Conservation (phyloP, 2,888 invertebrate genomes). For the Arrhopalites spinosus region DNA sequence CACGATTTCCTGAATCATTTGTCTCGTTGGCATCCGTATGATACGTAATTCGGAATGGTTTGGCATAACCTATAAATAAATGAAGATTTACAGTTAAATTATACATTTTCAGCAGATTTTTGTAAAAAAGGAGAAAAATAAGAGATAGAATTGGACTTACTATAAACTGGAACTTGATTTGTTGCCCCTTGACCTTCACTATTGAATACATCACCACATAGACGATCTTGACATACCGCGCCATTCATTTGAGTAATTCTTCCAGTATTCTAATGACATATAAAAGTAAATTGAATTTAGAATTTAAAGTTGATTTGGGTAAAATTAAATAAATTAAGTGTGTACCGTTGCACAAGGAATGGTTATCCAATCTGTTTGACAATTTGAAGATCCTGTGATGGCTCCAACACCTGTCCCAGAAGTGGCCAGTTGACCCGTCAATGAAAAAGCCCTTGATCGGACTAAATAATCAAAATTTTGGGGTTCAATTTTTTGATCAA, state of each 20-base stretch:
- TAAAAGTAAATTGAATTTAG: too few relatives aligned
- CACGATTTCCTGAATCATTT: slow-evolving; percentile 71
- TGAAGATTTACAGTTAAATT: not conserved
- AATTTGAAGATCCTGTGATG: slow-evolving; percentile 66
- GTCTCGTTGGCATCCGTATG: slow-evolving; percentile 80
- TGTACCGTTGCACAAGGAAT: slow-evolving; percentile 73
- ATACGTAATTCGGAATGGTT: slow-evolving; percentile 77
- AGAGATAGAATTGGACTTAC: slow-evolving; percentile 64
- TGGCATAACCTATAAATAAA: slow-evolving; percentile 71
- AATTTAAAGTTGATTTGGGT: too few relatives aligned
- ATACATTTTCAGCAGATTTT: too few relatives aligned
- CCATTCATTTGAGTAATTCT: slow-evolving; percentile 62
- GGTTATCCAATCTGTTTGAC: slow-evolving; percentile 78
- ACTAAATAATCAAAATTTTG: slow-evolving; percentile 59
- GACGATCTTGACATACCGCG: slow-evolving; percentile 74
- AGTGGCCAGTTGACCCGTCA: slow-evolving; percentile 76
- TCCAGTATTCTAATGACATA: slow-evolving; percentile 64
- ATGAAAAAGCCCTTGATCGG: slow-evolving; percentile 73
- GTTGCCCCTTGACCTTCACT: slow-evolving; percentile 69
- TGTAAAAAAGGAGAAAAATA: not conserved
- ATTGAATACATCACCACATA: slow-evolving; percentile 81
- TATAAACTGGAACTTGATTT: slow-evolving; percentile 71
- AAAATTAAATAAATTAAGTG: too few relatives aligned
- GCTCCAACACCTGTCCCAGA: slow-evolving; percentile 69
- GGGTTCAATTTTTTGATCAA: slow-evolving; percentile 23